These are phyloP conservation scores for Pimephales promelas DNA, from an alignment of 2,113 vertebrate species.

Conservation along the genomic window DNA sequence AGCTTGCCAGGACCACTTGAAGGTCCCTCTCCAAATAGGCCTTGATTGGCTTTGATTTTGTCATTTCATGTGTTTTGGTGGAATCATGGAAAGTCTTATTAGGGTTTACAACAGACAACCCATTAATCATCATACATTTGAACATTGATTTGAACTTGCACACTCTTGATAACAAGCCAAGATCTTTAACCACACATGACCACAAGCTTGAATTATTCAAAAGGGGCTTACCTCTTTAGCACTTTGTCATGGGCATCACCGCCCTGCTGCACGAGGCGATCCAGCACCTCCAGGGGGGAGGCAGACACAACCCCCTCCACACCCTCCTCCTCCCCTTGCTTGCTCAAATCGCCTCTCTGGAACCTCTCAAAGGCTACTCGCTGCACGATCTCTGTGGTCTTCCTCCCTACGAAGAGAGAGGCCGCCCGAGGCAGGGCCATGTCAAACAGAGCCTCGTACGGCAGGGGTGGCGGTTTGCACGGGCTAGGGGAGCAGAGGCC, in stretches of 20 bases:
- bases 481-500: slow-evolving; percentile 85
- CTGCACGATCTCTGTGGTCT: slow-evolving; percentile 84
- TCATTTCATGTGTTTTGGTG: too few relatives aligned
- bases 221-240: slow-evolving; percentile 86
- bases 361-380: slow-evolving; percentile 67
- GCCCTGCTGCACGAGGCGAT: slow-evolving; percentile 92
- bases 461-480: slow-evolving; percentile 76
- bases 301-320: slow-evolving; percentile 66
- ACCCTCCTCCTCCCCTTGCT: slow-evolving; percentile 74
- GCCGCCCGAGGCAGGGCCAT: slow-evolving; percentile 90
- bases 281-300: slow-evolving; percentile 93
- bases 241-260: slow-evolving; percentile 90
- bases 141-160: neutral
- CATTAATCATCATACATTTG: too few relatives aligned
- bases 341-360: slow-evolving; percentile 60
- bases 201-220: neutral
- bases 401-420: slow-evolving; percentile 87
- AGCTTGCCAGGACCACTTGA: too few relatives aligned
- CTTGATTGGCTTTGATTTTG: too few relatives aligned
- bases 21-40: too few relatives aligned
- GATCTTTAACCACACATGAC: neutral
- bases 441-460: slow-evolving; percentile 93
- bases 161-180: neutral
- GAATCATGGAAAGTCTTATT: too few relatives aligned
- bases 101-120: neutral